A percentile compares a stretch with the other conserved stretches of the same genome.
Conservation (phyloP, 2,113 vertebrate genomes). For the Aspiorhynchus laticeps region DNA sequence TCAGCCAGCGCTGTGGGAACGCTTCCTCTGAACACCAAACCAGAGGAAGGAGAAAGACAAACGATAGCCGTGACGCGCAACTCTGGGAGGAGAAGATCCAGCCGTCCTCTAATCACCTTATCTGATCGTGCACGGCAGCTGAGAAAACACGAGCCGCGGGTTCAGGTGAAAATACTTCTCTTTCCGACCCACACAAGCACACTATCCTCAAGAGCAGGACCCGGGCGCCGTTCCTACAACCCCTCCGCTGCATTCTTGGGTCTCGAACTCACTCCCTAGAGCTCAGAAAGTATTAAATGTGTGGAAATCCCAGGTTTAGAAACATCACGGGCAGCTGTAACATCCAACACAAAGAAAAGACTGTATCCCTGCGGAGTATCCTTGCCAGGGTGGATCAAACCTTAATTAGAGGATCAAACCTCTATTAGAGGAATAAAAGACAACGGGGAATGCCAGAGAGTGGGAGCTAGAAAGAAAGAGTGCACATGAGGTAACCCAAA, state of each 20-base stretch:
- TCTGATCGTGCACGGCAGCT: constrained; percentile 51
- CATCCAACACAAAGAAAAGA: constrained; percentile 31
- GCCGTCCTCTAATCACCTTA: constrained; percentile 49
- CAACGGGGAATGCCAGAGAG: constrained; percentile 46
- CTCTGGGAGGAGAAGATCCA: background rate
- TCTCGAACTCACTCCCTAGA: background rate
- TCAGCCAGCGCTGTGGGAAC: background rate
- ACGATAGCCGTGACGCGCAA: constrained; percentile 29
- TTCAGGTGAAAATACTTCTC: constrained; percentile 31
- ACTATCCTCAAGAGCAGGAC: constrained; percentile 10
- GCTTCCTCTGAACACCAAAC: background rate
- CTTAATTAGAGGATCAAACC: constrained; percentile 53
- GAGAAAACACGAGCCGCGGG: constrained; percentile 41
- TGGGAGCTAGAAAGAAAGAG: background rate
- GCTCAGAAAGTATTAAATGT: constrained; percentile 13
- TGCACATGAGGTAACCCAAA: constrained; percentile 11
- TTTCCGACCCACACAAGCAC: constrained; percentile 11
- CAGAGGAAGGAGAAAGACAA: constrained; percentile 5
- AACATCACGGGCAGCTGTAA: constrained; percentile 7
- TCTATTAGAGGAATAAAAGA: constrained; percentile 67
- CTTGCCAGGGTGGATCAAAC: constrained; percentile 52
- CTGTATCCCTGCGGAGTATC: background rate
- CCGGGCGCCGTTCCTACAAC: background rate
- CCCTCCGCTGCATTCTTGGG: background rate
- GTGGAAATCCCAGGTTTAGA: constrained; percentile 25